phyloP scores from a whole-genome alignment of 2,113 vertebrate genomes.

The Anoura caudifer region DNA sequence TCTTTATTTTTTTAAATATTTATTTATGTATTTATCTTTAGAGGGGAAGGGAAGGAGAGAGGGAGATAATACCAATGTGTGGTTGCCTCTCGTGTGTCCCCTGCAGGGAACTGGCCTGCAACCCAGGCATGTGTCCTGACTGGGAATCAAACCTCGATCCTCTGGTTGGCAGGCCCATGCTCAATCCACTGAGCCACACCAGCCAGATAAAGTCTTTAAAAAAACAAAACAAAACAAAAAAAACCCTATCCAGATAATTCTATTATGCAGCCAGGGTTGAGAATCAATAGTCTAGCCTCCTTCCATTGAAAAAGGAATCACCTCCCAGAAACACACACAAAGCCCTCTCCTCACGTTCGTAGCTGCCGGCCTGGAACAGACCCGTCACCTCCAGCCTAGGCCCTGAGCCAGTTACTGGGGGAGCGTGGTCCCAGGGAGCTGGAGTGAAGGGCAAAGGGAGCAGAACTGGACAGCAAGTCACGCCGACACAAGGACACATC shows the following conservation, averaged over 20 bases:
- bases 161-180: too few species aligned
- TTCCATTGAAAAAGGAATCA: neutral
- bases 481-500: neutral
- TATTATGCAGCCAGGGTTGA: neutral
- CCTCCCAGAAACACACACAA: neutral
- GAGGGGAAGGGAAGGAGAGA: too few species aligned
- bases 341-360: neutral
- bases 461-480: neutral
- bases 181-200: too few species aligned
- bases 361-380: neutral
- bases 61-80: too few species aligned
- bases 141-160: too few species aligned
- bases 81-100: too few species aligned
- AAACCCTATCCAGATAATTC: neutral
- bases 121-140: too few species aligned
- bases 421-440: neutral
- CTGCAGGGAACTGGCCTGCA: too few species aligned
- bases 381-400: neutral
- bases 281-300: neutral
- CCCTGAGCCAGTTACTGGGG: neutral
- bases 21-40: too few species aligned
- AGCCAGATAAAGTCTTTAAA: too few species aligned
- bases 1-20: too few species aligned
- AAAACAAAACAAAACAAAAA: too few species aligned
- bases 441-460: neutral